A percentile compares a stretch with the other conserved stretches of the same genome.
These are phyloP conservation scores for Spilogale gracilis DNA, from an alignment of 2,113 vertebrate genomes.

Conservation along the genomic window DNA sequence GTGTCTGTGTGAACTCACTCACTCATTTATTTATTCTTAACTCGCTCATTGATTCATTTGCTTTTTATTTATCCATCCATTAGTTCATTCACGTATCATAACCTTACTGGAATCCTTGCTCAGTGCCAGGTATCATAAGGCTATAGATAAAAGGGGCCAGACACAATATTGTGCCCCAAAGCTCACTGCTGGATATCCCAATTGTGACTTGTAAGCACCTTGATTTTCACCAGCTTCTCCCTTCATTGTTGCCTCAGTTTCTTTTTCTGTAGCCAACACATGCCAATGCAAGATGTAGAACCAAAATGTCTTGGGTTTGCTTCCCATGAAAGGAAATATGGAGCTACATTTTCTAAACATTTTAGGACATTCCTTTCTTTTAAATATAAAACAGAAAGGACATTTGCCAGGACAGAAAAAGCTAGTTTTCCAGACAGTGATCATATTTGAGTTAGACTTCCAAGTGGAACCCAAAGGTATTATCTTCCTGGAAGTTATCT, in stretches of 20 bases:
- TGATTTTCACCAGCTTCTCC: not conserved
- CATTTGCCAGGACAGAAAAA: constrained; percentile 53
- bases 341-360: constrained; percentile 47
- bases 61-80: not conserved
- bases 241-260: not conserved
- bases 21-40: not conserved
- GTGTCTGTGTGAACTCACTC: not conserved
- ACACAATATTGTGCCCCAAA: not conserved
- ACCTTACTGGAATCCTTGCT: not conserved
- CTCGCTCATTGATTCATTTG: not conserved
- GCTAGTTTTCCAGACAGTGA: constrained; percentile 68
- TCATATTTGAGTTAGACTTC: constrained; percentile 35
- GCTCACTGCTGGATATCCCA: not conserved
- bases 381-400: constrained; percentile 74
- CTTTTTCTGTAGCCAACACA: not conserved
- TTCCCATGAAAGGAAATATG: not conserved
- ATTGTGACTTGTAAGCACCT: not conserved
- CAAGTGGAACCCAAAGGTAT: constrained; percentile 29
- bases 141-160: not conserved
- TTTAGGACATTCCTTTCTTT: constrained; percentile 57
- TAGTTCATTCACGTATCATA: not conserved
- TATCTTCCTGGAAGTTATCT: constrained; percentile 7
- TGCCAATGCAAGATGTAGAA: not conserved
- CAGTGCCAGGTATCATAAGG: not conserved
- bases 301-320: not conserved